phyloP scores from a whole-genome alignment of 1,140 invertebrate species.

The Musca vetustissima region DNA sequence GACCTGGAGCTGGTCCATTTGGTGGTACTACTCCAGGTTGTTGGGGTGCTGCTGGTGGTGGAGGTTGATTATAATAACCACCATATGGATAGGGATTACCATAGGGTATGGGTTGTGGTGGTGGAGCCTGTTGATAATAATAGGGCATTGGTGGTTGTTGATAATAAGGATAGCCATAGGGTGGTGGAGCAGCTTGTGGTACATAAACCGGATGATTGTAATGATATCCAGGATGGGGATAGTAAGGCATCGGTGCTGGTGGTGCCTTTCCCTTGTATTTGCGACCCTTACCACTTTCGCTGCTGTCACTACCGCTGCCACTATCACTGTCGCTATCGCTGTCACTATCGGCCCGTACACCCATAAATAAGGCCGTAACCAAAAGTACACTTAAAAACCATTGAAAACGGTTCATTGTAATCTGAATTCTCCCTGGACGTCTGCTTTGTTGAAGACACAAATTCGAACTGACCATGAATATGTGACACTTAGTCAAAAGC shows the following conservation, averaged over 20 bases:
- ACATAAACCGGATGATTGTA: slow-evolving; percentile 21
- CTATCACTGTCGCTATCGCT: not conserved
- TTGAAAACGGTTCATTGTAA: slow-evolving; percentile 7
- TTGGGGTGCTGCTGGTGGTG: too few relatives aligned
- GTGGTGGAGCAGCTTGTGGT: not conserved
- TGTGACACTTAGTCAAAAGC: too few relatives aligned
- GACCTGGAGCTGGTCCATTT: not conserved
- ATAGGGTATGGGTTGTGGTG: not conserved
- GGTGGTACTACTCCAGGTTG: not conserved
- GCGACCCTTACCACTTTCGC: slow-evolving; percentile 1
- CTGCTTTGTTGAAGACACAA: not conserved
- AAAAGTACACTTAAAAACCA: not conserved
- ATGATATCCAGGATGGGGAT: not conserved
- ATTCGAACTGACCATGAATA: not conserved
- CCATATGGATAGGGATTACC: slow-evolving; percentile 14
- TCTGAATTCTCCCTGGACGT: too few relatives aligned
- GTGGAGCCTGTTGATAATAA: too few relatives aligned
- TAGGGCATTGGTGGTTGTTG: not conserved
- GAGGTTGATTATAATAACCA: slow-evolving; percentile 16
- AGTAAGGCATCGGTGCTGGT: not conserved
- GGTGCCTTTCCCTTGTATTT: not conserved
- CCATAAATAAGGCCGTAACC: not conserved
- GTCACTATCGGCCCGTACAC: not conserved
- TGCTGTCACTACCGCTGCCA: slow-evolving; percentile 11
- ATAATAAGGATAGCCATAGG: slow-evolving; percentile 4